Conservation (phyloP, 2,888 invertebrate species). For the Dasypolia templi region DNA sequence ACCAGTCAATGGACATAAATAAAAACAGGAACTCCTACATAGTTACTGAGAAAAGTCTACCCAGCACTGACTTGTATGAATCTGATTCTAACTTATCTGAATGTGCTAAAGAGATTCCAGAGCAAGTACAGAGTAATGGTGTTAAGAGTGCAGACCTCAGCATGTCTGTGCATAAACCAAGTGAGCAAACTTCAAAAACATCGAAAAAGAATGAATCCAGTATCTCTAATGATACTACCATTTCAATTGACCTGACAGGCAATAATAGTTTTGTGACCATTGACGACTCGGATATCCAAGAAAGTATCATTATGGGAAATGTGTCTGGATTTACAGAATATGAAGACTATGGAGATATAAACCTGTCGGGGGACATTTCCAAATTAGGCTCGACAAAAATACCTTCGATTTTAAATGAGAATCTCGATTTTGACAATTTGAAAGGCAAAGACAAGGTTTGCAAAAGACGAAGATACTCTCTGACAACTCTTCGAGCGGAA, state of each 20-base stretch:
- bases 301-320: constrained; percentile 85
- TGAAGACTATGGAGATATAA: constrained; percentile 73
- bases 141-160: constrained; percentile 71
- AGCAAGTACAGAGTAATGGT: constrained; percentile 60
- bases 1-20: constrained; percentile 79
- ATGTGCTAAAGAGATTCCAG: constrained; percentile 66
- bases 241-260: constrained; percentile 78
- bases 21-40: constrained; percentile 76
- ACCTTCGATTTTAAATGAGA: constrained; percentile 84
- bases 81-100: constrained; percentile 88
- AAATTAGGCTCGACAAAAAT: constrained; percentile 86
- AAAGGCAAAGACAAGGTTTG: constrained; percentile 83
- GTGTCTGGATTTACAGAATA: constrained; percentile 81
- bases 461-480: constrained; percentile 81
- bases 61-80: constrained; percentile 89
- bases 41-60: constrained; percentile 84
- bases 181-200: constrained; percentile 47
- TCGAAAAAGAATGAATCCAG: constrained; percentile 60
- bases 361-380: constrained; percentile 65
- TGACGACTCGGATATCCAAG: constrained; percentile 73
- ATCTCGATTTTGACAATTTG: constrained; percentile 86
- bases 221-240: constrained; percentile 44
- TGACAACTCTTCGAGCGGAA: constrained; percentile 85
- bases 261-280: constrained; percentile 68
- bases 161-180: constrained; percentile 57